Percentiles rank a stretch among this genome's conserved stretches.
Conservation (phyloP, 2,797 vertebrate genomes). For the Tachyglossus aculeatus region DNA sequence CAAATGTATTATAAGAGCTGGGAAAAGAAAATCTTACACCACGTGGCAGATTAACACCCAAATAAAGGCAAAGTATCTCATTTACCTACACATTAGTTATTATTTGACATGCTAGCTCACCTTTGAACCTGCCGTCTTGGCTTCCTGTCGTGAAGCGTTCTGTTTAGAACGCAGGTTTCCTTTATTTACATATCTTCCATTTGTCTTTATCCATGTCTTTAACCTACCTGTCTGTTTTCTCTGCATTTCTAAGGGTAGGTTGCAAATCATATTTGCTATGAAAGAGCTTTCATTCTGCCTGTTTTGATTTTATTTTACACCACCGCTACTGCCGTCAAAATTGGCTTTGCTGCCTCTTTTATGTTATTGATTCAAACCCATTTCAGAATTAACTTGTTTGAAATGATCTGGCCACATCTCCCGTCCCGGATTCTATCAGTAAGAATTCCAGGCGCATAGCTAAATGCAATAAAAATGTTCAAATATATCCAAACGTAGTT, state of each 20-base stretch:
- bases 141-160: slow-evolving; percentile 56
- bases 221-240: slow-evolving; percentile 44
- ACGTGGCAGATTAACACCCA: slow-evolving; percentile 44
- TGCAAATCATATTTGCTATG: slow-evolving; percentile 65
- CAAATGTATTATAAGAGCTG: slow-evolving; percentile 28
- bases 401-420: slow-evolving; percentile 53
- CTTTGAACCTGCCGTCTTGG: slow-evolving; percentile 25
- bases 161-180: slow-evolving; percentile 38
- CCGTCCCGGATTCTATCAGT: slow-evolving; percentile 49
- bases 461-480: slow-evolving; percentile 65
- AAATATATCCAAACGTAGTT: slow-evolving; percentile 60
- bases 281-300: slow-evolving; percentile 57
- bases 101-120: slow-evolving; percentile 4
- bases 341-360: slow-evolving; percentile 62
- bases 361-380: slow-evolving; percentile 62
- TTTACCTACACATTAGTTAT: slow-evolving; percentile 35
- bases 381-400: slow-evolving; percentile 69
- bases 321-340: slow-evolving; percentile 60
- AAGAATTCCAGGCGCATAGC: slow-evolving; percentile 63
- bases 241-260: slow-evolving; percentile 48
- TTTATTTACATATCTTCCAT: slow-evolving; percentile 39
- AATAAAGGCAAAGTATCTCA: slow-evolving; percentile 49
- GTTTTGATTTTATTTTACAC: slow-evolving; percentile 68
- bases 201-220: slow-evolving; percentile 60
- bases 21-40: slow-evolving; percentile 37